A percentile compares a stretch with the other conserved stretches of the same genome.
These are phyloP conservation scores for Callipepla californica DNA, from an alignment of 2,113 vertebrate species.

Conservation along the genomic window DNA sequence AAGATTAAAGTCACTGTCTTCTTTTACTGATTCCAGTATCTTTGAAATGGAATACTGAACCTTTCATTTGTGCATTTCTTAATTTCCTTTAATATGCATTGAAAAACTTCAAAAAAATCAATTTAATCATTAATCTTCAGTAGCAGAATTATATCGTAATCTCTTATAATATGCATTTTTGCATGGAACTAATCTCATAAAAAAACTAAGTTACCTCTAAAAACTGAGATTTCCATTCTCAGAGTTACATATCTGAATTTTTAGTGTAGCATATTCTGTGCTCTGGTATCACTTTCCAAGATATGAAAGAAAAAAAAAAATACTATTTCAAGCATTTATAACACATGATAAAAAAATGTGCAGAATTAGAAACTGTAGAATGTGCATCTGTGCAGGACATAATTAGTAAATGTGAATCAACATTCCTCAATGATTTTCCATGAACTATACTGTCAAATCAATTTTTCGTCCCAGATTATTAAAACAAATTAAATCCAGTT, in stretches of 20 bases:
- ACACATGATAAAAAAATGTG: background rate
- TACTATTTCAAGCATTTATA: background rate
- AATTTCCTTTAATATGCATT: background rate
- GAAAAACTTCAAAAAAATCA: background rate
- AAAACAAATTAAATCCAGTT: background rate
- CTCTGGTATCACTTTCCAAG: background rate
- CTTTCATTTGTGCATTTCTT: background rate
- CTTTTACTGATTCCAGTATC: background rate
- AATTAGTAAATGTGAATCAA: conserved; percentile 38
- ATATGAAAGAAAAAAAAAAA: background rate
- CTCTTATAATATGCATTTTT: background rate
- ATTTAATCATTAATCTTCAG: background rate
- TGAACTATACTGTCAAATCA: background rate
- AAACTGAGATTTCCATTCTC: background rate
- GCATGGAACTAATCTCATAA: background rate
- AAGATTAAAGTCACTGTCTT: background rate
- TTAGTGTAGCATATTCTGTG: background rate
- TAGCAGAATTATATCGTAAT: background rate
- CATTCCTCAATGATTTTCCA: background rate
- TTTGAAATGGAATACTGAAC: background rate
- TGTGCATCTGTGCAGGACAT: background rate
- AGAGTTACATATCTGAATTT: background rate
- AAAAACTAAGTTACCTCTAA: background rate
- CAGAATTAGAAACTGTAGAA: background rate
- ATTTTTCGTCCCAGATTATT: conserved; percentile 5